A percentile compares a stretch with the other conserved stretches of the same genome.
phyloP scores from a whole-genome alignment of 2,113 vertebrate species.

The Neomonachus schauinslandi region DNA sequence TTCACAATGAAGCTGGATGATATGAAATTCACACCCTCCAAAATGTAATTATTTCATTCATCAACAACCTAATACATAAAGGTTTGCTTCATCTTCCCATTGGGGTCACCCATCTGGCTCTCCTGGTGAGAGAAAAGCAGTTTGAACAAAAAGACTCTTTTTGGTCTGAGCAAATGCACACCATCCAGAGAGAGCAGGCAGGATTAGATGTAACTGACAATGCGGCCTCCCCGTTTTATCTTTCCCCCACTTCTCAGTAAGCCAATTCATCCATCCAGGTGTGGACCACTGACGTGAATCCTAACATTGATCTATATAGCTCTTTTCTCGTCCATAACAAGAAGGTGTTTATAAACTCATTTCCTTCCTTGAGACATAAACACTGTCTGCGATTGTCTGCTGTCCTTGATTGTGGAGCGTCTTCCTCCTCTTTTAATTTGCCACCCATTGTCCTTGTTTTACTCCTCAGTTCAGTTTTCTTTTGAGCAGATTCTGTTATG shows the following conservation, averaged over 20 bases:
- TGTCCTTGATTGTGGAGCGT: not conserved
- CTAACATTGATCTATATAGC: not conserved
- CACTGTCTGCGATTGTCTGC: not conserved
- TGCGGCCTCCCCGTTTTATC: not conserved
- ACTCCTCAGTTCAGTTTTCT: not conserved
- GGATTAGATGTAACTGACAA: not conserved
- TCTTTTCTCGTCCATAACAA: not conserved
- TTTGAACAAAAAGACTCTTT: slow-evolving; percentile 30
- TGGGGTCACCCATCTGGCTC: slow-evolving; percentile 38
- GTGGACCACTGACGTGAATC: not conserved
- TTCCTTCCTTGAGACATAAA: not conserved
- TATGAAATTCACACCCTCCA: not conserved
- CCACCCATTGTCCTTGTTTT: not conserved
- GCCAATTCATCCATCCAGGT: slow-evolving; percentile 32
- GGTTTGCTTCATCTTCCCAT: slow-evolving; percentile 31
- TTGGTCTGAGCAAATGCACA: not conserved
- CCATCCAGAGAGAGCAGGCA: not conserved
- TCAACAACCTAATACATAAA: not conserved
- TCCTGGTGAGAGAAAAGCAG: slow-evolving; percentile 42
- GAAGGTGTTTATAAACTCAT: not conserved
- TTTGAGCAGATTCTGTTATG: not conserved
- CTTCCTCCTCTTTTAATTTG: not conserved
- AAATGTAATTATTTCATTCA: not conserved
- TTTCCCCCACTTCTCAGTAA: not conserved
- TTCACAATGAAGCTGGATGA: slow-evolving; percentile 30